Conservation (phyloP, 2,888 invertebrate genomes). For the Pseudococcus viburni region DNA sequence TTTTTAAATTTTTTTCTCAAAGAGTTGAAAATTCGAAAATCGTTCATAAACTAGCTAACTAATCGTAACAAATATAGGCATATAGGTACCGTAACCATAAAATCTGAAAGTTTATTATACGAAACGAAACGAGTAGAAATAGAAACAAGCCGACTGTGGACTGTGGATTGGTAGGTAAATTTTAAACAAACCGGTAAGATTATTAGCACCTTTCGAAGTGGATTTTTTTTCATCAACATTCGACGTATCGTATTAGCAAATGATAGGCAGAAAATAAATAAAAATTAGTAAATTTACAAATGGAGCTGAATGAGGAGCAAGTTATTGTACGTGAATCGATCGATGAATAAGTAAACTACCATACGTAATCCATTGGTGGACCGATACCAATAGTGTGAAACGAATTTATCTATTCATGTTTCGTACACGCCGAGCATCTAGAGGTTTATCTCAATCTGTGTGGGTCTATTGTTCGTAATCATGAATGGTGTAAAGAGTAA, state of each 20-base stretch:
- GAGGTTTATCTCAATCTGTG: constrained; percentile 9
- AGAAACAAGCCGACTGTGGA: neutral
- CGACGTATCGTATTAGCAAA: neutral
- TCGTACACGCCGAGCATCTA: neutral
- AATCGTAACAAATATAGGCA: too few species aligned
- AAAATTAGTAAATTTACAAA: constrained; percentile 15
- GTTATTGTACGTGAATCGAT: neutral
- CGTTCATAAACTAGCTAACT: too few species aligned
- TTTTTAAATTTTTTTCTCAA: too few species aligned
- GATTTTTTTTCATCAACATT: neutral
- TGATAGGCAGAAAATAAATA: constrained; percentile 21
- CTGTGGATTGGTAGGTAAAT: neutral
- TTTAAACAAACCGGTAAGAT: neutral
- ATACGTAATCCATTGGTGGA: constrained; percentile 14
- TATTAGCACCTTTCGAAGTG: neutral
- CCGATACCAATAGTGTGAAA: neutral
- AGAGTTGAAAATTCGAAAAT: too few species aligned
- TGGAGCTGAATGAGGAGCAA: neutral
- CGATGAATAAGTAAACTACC: neutral
- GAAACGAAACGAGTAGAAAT: neutral
- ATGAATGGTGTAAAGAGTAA: constrained; percentile 29
- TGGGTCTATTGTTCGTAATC: constrained; percentile 17
- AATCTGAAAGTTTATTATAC: neutral
- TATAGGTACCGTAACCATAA: neutral
- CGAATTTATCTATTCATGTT: constrained; percentile 4